Base-by-base conservation (phyloP, 2,113 vertebrate species). In the Epinephelus lanceolatus region DNA sequence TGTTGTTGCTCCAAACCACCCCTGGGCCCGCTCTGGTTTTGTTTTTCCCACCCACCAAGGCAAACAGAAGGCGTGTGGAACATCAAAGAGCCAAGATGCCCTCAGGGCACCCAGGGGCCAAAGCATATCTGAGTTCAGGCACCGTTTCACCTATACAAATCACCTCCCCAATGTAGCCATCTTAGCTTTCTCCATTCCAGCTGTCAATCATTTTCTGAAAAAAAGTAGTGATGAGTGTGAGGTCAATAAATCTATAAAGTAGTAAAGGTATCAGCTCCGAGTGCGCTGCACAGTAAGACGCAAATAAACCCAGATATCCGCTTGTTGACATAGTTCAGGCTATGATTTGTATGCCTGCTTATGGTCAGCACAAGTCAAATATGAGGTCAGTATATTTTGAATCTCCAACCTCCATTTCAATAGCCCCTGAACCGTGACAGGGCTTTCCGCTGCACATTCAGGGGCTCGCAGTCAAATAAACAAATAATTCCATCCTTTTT, bases 321-420 rank as follows among this genome's bases (percentile, higher is more conserved):
- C 74, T 90, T 95, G 89, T 94, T 94, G 92, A 94, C 86, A 92
- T 76, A 88, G 87, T 86, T 91, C 89, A 86, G 76, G 84, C 81
- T 66, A 75, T 83, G 91, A 91, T 94, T 92, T 92, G 84, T 87
- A 73, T 70, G 68, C 86, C 86, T 84, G 88, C 90, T 80, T 83
- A 80, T 94, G 93, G 93, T 91, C 87, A 76, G 82, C 78, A 81
- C 87, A 93, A 93, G 91, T 91, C 88, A 95, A 94, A 95, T 86
- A 92, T 88, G 88, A 92, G 92, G 90, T 92, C 17, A 76, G 88
- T 93, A 84, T 94, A 95, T 94, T 95, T 95, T 92, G 74, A 94
- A 88, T 87, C 71, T 67, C 68, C 76, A 68, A 71, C 86, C 92
- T 89, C 72, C 76, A 59, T 87, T 90, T 94, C 86, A 91, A 80